These are phyloP conservation scores for Brassicogethes aeneus DNA, from an alignment of 2,888 invertebrate genomes.

Conservation along the genomic window DNA sequence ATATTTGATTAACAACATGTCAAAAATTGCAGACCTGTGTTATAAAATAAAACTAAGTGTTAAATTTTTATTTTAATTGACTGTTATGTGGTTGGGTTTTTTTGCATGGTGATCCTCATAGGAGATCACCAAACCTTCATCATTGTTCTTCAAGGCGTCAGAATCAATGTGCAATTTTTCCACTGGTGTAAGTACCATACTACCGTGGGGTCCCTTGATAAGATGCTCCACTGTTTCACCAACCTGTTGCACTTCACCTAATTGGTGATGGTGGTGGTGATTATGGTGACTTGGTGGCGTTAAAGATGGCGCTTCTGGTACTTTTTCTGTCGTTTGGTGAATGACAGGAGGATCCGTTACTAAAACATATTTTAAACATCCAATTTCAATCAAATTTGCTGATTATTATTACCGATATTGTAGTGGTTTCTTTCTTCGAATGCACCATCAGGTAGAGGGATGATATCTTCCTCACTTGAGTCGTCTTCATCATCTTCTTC, in stretches of 20 bases:
- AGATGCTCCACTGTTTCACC: slow-evolving; percentile 37
- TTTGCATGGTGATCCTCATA: slow-evolving; percentile 34
- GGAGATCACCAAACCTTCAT: slow-evolving; percentile 50
- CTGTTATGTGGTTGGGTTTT: background rate
- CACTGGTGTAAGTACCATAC: slow-evolving; percentile 44
- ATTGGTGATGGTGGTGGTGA: slow-evolving; percentile 29
- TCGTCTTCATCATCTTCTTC: too few species aligned
- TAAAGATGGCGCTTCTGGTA: slow-evolving; percentile 20
- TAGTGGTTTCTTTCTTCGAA: background rate
- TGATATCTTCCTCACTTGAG: too few species aligned
- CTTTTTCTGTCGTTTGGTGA: slow-evolving; percentile 6
- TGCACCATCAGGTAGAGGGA: background rate
- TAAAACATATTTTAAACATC: too few species aligned
- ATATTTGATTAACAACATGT: too few species aligned
- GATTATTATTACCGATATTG: background rate
- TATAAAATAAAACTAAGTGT: too few species aligned
- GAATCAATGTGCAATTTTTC: slow-evolving; percentile 52
- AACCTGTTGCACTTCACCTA: slow-evolving; percentile 37
- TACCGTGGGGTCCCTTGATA: slow-evolving; percentile 48
- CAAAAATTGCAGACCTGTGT: too few species aligned
- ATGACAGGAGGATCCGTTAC: too few species aligned
- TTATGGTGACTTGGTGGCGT: slow-evolving; percentile 15
- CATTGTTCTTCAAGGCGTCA: slow-evolving; percentile 50
- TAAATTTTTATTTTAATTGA: background rate
- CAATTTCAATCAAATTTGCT: too few species aligned